These are phyloP conservation scores for Malthinus seriepunctatus DNA, from an alignment of 2,888 invertebrate species.

Conservation along the genomic window DNA sequence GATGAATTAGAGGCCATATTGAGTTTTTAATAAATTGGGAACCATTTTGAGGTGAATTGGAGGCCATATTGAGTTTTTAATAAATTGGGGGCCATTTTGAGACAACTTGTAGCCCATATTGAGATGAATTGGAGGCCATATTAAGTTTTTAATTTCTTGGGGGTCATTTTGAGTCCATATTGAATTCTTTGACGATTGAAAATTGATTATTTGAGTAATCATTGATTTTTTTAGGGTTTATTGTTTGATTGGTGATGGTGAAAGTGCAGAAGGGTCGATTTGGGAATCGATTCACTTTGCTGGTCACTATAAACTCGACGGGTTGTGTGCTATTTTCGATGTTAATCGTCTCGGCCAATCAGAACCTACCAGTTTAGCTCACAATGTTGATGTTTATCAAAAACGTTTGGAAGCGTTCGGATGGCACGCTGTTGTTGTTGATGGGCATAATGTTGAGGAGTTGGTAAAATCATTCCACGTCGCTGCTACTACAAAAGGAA, in stretches of 20 bases:
- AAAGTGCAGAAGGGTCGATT: constrained; percentile 96
- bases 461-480: constrained; percentile 87
- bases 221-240: constrained; percentile 73
- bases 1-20: too few species aligned
- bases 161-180: too few species aligned
- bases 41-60: too few species aligned
- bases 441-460: constrained; percentile 95
- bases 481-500: constrained; percentile 72
- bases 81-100: too few species aligned
- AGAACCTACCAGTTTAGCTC: constrained; percentile 91
- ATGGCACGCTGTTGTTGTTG: constrained; percentile 87
- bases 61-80: too few species aligned
- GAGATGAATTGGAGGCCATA: too few species aligned
- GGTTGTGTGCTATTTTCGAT: constrained; percentile 95
- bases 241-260: constrained; percentile 96
- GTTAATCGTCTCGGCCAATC: constrained; percentile 97
- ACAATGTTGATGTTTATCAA: constrained; percentile 86
- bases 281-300: constrained; percentile 98
- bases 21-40: too few species aligned
- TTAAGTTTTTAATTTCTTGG: too few species aligned
- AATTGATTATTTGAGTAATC: background rate
- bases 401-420: constrained; percentile 89
- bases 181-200: too few species aligned
- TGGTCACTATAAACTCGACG: constrained; percentile 92
- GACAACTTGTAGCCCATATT: too few species aligned